Conservation (phyloP, 2,888 invertebrate genomes). For the Synanthedon andrenaeformis region DNA sequence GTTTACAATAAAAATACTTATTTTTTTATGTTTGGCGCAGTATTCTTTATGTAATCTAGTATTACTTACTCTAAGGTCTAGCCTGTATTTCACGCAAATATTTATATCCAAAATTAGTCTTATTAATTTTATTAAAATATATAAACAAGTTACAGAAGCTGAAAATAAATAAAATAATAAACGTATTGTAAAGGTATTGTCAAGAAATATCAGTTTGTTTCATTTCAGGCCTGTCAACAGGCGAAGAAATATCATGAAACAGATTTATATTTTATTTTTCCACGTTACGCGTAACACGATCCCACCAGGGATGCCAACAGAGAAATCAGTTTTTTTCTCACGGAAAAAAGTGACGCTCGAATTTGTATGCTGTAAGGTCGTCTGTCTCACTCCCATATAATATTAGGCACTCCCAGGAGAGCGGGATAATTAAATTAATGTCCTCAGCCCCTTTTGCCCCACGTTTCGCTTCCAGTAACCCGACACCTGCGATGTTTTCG, state of each 20-base stretch:
- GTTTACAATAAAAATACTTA: too few species aligned
- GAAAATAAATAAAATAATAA: too few species aligned
- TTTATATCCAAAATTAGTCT: too few species aligned
- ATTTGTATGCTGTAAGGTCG: constrained; percentile 47
- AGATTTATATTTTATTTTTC: constrained; percentile 54
- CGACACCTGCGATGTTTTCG: constrained; percentile 66
- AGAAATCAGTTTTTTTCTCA: constrained; percentile 65
- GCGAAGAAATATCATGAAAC: constrained; percentile 6
- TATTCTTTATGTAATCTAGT: too few species aligned
- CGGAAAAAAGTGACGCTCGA: constrained; percentile 61
- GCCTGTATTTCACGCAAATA: too few species aligned
- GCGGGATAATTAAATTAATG: constrained; percentile 66
- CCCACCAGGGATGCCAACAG: constrained; percentile 49
- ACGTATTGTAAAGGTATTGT: too few species aligned
- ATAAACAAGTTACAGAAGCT: too few species aligned
- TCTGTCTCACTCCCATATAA: constrained; percentile 52
- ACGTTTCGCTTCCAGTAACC: constrained; percentile 52
- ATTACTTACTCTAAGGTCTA: too few species aligned
- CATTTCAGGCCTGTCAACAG: background rate
- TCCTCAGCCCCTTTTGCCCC: constrained; percentile 55
- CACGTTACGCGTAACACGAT: constrained; percentile 49
- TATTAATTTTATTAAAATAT: too few species aligned
- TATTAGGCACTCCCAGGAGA: constrained; percentile 61
- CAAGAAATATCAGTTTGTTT: background rate
- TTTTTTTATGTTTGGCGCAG: too few species aligned